Evolutionary conservation across 92 coral and sea anemone species (phyloP), one percentile per base, ranked within the genome.

Genomic region (Palythoa grandiflora): DNA sequence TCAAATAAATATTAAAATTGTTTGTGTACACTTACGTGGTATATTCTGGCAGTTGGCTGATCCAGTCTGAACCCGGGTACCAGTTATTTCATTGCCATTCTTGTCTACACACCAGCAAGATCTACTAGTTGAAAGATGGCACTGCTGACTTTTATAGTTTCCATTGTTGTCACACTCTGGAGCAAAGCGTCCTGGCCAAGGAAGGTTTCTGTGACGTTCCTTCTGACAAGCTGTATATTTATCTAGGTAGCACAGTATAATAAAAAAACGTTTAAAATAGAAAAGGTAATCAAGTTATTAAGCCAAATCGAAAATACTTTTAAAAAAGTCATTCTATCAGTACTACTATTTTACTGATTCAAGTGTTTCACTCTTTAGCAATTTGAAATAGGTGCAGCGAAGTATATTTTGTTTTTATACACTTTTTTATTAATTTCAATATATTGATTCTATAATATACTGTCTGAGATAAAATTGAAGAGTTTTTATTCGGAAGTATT

Each of bases 91-190:
- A 86, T 91, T 93, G 61, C 98, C 98, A 83, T 86, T 78, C 72
- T 78, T 83, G 75, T 95, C 98, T 47, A 96, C 98, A 79, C 98
- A 96, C 98, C 98, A 96, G 84, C 98, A 96, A 53, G 90, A 78
- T 9, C 87, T 89, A 9, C 95, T 94, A 37, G 72, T 84, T 55
- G 87, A 71, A 55, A 80, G 86, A 54, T 65, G 61, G 57, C 98
- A 96, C 68, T 96, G 98, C 53, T 91, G 79, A 20, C 84, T 83
- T 53, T 76, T 86, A 81, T 93, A 96, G 66, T 83, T 57, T 12
- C 98, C 98, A 87, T 95, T 78, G 15, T 21, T 74, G 59, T 87
- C 79, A 59, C 98, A 95, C 65, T 89, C 88, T 37, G 98, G 98
- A 16, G 81, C 92, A 75, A 93, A 95, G 38, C 89, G 93, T 17